A percentile compares a stretch with the other conserved stretches of the same genome.
Conservation (phyloP, 2,888 invertebrate genomes). For the Seladonia tumulorum region DNA sequence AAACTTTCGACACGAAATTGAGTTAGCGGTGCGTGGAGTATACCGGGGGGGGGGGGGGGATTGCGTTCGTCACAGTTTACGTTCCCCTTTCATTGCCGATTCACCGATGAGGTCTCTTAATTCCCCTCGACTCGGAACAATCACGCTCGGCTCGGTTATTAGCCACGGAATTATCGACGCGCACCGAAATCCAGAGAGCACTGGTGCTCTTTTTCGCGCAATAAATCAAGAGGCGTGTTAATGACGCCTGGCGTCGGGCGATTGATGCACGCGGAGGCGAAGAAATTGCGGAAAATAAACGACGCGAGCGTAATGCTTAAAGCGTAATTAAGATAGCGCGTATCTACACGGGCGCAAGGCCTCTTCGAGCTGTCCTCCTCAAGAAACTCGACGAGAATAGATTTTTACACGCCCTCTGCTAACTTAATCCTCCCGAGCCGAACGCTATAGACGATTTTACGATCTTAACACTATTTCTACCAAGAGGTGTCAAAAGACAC, state of each 20-base stretch:
- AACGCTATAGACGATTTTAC: neutral
- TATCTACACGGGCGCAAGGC: neutral
- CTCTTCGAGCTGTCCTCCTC: neutral
- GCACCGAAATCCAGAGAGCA: slow-evolving; percentile 41
- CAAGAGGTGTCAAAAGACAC: too few species aligned
- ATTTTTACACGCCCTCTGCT: neutral
- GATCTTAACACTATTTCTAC: too few species aligned
- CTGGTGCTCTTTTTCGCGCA: slow-evolving; percentile 47
- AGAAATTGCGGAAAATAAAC: slow-evolving; percentile 50
- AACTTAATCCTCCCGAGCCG: neutral
- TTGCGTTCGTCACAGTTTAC: slow-evolving; percentile 7
- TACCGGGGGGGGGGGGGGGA: too few species aligned
- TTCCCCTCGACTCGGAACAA: slow-evolving; percentile 15
- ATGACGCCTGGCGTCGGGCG: slow-evolving; percentile 48
- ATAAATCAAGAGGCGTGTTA: slow-evolving; percentile 66
- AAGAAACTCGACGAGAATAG: neutral
- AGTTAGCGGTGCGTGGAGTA: neutral
- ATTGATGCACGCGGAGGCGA: slow-evolving; percentile 44
- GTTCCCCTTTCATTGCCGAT: slow-evolving; percentile 7
- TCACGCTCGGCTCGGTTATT: slow-evolving; percentile 42
- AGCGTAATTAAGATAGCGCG: slow-evolving; percentile 47
- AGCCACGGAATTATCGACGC: slow-evolving; percentile 55
- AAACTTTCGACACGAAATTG: neutral
- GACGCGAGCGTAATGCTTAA: slow-evolving; percentile 32
- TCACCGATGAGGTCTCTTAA: slow-evolving; percentile 10